Evolutionary conservation across 53 echinoderm and acorn worm genomes (phyloP).

Genomic region (Zoroaster sp.): DNA sequence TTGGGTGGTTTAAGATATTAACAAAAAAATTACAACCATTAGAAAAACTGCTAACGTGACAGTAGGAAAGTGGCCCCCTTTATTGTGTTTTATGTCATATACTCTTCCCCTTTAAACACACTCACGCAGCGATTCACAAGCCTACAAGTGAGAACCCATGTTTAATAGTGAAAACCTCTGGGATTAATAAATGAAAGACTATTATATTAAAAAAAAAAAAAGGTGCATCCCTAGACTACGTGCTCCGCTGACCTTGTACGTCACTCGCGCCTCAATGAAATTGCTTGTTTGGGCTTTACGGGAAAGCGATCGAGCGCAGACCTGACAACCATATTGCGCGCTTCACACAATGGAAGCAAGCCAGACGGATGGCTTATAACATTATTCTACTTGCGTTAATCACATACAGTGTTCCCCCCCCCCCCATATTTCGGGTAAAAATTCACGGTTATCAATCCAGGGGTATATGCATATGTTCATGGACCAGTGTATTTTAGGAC

Average conservation of each 20-base stretch:
- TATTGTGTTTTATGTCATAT: no score
- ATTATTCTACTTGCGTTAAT: not conserved
- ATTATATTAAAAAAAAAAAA: no score
- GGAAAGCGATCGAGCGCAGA: not conserved
- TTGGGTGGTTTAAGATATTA: no score
- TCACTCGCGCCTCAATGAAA: not conserved
- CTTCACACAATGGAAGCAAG: not conserved
- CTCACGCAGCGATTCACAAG: no score
- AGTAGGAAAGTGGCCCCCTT: no score
- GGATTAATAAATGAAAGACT: no score
- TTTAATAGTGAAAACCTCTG: no score
- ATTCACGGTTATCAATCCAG: not conserved
- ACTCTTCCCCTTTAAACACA: no score
- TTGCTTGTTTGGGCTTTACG: conserved; percentile 3
- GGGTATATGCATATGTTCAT: no score
- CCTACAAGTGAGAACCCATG: no score
- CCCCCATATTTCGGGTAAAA: not conserved
- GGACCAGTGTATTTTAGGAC: not conserved
- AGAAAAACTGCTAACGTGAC: no score
- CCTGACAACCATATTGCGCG: not conserved
- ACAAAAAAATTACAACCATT: no score
- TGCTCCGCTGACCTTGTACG: not conserved
- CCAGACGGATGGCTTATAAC: not conserved
- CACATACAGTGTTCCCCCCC: not conserved
- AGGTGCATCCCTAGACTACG: not conserved